phyloP scores from a whole-genome alignment of 2,113 vertebrate genomes.

The Carassius auratus region DNA sequence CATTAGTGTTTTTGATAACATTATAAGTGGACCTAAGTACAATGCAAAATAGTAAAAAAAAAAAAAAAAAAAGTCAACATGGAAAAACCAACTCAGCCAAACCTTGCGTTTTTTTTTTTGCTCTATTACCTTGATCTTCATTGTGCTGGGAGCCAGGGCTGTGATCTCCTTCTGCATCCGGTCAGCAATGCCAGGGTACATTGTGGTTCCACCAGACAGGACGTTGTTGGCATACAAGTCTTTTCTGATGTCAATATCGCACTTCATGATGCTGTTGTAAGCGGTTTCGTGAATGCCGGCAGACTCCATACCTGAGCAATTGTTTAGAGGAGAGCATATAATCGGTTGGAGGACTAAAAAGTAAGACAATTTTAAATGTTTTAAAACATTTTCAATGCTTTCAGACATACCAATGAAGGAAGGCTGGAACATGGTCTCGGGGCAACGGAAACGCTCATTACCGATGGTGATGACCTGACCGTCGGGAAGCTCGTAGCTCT shows the following conservation, averaged over 20 bases:
- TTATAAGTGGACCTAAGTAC: too few relatives aligned
- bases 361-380: neutral
- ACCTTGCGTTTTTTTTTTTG: neutral
- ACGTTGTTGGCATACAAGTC: conserved; percentile 96
- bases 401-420: conserved; percentile 88
- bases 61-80: neutral
- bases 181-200: conserved; percentile 97
- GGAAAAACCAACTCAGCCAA: too few relatives aligned
- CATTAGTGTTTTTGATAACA: too few relatives aligned
- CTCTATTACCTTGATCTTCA: conserved; percentile 93
- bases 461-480: conserved; percentile 98
- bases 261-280: conserved; percentile 99
- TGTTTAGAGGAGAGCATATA: neutral
- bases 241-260: conserved; percentile 95
- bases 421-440: conserved; percentile 96
- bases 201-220: conserved; percentile 95
- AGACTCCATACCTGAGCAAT: conserved; percentile 87
- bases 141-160: conserved; percentile 94
- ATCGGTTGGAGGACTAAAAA: neutral
- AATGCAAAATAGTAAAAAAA: too few relatives aligned
- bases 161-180: conserved; percentile 99
- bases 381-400: neutral
- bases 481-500: conserved; percentile 96
- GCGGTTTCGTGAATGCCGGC: conserved; percentile 96
- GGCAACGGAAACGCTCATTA: conserved; percentile 96